Evolutionary conservation across 2,797 vertebrate genomes (phyloP).

Genomic region (Pseudochirops cupreus): DNA sequence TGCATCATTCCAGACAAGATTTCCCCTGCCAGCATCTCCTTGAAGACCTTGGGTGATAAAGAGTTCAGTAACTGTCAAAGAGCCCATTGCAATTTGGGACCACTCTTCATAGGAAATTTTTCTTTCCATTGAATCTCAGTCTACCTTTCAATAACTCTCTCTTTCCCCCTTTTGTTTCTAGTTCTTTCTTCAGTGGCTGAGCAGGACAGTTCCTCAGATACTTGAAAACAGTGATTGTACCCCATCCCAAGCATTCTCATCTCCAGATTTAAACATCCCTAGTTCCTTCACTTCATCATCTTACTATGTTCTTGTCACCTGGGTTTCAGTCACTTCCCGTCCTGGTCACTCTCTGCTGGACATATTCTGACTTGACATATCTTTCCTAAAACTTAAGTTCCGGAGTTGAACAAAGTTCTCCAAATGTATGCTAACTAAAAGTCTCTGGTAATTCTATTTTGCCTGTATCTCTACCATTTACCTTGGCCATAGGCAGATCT

Average conservation of each 20-base stretch:
- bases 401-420: not conserved
- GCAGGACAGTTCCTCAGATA: not conserved
- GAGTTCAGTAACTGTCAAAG: not conserved
- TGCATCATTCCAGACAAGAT: not conserved
- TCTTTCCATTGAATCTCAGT: not conserved
- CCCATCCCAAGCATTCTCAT: no score
- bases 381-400: not conserved
- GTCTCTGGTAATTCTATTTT: not conserved
- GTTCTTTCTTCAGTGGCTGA: not conserved
- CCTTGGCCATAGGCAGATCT: not conserved
- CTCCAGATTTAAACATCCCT: not conserved
- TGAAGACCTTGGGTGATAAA: not conserved
- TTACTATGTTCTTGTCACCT: not conserved
- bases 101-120: not conserved
- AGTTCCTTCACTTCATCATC: not conserved
- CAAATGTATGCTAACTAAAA: not conserved
- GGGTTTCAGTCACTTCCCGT: no score
- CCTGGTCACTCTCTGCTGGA: not conserved
- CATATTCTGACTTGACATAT: not conserved
- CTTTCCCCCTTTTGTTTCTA: not conserved
- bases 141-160: not conserved
- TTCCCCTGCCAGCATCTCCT: not conserved
- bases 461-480: not conserved
- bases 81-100: not conserved
- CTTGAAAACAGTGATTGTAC: not conserved